Evolutionary conservation across 2,113 vertebrate species (phyloP).

Genomic region (Prionailurus bengalensis): DNA sequence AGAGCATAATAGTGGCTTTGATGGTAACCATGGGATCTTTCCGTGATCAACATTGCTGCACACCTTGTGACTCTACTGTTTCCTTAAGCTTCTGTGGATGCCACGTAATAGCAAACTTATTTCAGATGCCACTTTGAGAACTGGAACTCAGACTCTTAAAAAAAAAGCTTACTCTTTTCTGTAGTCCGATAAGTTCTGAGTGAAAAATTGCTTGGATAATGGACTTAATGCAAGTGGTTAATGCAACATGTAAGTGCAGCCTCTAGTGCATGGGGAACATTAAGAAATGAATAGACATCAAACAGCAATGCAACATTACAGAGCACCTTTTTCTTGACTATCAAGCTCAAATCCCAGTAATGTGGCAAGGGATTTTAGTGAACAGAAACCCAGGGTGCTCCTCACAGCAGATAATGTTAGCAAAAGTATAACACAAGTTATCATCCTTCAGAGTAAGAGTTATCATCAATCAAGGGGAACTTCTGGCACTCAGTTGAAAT

Average conservation of each 20-base stretch:
- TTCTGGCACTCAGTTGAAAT: background rate
- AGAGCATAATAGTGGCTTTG: background rate
- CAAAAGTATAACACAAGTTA: background rate
- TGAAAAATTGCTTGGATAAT: background rate
- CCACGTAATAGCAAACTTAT: background rate
- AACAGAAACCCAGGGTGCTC: background rate
- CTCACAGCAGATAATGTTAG: background rate
- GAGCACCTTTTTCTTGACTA: background rate
- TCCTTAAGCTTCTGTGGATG: background rate
- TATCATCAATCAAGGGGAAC: background rate
- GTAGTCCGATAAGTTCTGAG: background rate
- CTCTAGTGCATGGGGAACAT: background rate
- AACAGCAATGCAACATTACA: background rate
- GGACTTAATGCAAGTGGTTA: background rate
- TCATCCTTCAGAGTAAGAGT: background rate
- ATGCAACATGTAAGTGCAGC: background rate
- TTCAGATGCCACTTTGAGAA: constrained; percentile 3
- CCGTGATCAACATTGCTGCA: background rate
- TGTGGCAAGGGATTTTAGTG: background rate
- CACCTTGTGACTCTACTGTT: background rate
- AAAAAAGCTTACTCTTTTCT: background rate
- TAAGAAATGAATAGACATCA: background rate
- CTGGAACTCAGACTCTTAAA: background rate
- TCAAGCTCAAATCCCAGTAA: background rate
- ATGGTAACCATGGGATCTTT: background rate